Evolutionary conservation across 2,797 vertebrate genomes (phyloP).

Genomic region (Lycodopsis pacificus): DNA sequence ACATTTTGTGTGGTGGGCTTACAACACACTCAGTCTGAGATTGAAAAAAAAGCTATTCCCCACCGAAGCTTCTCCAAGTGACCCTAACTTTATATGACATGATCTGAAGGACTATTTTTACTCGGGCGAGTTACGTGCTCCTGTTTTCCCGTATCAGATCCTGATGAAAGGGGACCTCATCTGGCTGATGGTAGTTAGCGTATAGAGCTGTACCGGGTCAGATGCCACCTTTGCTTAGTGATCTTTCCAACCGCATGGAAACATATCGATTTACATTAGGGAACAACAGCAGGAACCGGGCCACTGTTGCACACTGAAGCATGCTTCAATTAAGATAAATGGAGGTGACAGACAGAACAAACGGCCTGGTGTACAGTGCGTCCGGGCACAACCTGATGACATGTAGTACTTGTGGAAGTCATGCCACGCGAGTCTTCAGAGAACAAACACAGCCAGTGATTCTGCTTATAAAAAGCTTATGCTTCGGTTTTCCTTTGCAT

Average conservation of each 20-base stretch:
- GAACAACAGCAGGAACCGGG: slow-evolving; percentile 63
- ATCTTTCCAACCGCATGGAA: slow-evolving; percentile 79
- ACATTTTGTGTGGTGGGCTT: slow-evolving; percentile 12
- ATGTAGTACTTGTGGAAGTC: slow-evolving; percentile 17
- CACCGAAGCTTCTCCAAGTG: slow-evolving; percentile 48
- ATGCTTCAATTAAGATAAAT: slow-evolving; percentile 71
- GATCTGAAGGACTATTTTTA: slow-evolving; percentile 73
- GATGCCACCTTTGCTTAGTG: slow-evolving; percentile 79
- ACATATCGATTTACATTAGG: slow-evolving; percentile 80
- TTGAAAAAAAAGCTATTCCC: slow-evolving; percentile 1
- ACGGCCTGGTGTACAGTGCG: slow-evolving; percentile 33
- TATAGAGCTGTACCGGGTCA: slow-evolving; percentile 78
- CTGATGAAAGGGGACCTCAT: slow-evolving; percentile 78
- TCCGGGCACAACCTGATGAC: slow-evolving; percentile 13
- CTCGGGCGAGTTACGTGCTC: slow-evolving; percentile 37
- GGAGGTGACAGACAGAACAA: slow-evolving; percentile 73
- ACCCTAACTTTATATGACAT: slow-evolving; percentile 67
- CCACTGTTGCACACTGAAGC: slow-evolving; percentile 57
- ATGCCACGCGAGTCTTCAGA: slow-evolving; percentile 23
- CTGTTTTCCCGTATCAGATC: slow-evolving; percentile 66
- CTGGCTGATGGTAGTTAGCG: slow-evolving; percentile 70
- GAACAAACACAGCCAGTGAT: neutral
- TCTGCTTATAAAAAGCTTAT: neutral
- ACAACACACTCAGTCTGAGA: neutral
- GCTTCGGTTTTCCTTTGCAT: slow-evolving; percentile 1